Percentiles rank a stretch among this genome's conserved stretches.
Conservation (phyloP, 2,797 vertebrate genomes). For the Enteromius anoplus region DNA sequence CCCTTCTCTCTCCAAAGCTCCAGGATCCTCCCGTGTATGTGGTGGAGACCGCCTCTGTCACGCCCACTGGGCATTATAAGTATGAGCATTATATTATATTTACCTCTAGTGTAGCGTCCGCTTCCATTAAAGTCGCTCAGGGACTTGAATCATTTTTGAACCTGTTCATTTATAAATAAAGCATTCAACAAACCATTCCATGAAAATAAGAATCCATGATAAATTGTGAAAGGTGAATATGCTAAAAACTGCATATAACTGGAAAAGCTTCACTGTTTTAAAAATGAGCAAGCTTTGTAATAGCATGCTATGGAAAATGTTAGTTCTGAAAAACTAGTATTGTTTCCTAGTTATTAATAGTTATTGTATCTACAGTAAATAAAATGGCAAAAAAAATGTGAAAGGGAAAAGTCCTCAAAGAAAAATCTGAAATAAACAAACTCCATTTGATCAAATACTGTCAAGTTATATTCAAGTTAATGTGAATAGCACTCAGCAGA, state of each 20-base stretch:
- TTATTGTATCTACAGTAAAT: background rate
- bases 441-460: conserved; percentile 11
- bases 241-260: background rate
- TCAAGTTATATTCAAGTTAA: conserved; percentile 12
- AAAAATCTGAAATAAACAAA: background rate
- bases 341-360: background rate
- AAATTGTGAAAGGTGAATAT: background rate
- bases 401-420: background rate
- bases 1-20: too few species aligned
- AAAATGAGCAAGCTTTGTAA: background rate
- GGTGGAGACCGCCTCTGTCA: too few species aligned
- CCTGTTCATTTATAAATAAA: background rate
- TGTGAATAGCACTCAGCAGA: conserved; percentile 6
- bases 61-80: too few species aligned
- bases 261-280: background rate
- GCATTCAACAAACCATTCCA: background rate
- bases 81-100: too few species aligned
- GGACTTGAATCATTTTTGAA: background rate
- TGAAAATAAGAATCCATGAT: background rate
- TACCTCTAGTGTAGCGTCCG: too few species aligned
- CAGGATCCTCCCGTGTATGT: too few species aligned
- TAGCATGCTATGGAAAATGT: background rate
- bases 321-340: background rate
- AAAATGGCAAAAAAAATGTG: background rate
- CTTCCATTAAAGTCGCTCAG: too few species aligned